Evolutionary conservation across 2,888 invertebrate genomes (phyloP).

Genomic region (Poecilobothrus nobilitatus): DNA sequence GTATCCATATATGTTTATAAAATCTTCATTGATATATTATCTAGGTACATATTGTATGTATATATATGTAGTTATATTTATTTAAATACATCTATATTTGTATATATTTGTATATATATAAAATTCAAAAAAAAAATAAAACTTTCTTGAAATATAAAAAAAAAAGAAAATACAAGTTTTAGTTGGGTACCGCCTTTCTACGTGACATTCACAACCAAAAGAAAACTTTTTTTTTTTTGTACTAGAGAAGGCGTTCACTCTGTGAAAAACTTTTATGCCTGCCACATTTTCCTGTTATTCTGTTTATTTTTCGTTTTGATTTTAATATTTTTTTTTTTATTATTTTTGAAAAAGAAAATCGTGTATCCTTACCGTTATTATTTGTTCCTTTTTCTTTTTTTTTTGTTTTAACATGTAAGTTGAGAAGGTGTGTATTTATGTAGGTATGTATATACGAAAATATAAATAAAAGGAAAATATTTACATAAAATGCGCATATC

Average conservation of each 20-base stretch:
- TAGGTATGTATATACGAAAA: not conserved
- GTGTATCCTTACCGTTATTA: too few relatives aligned
- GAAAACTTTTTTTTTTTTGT: not conserved
- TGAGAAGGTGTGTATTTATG: not conserved
- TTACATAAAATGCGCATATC: too few relatives aligned
- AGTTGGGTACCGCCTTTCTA: slow-evolving; percentile 10
- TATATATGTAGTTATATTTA: not conserved
- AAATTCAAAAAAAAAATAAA: too few relatives aligned
- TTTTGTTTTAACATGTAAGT: not conserved
- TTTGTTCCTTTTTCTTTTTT: not conserved
- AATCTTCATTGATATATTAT: too few relatives aligned
- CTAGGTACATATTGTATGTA: not conserved
- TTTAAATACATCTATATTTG: too few relatives aligned
- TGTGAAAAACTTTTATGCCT: slow-evolving; percentile 8
- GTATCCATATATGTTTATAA: too few relatives aligned
- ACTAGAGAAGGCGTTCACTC: not conserved
- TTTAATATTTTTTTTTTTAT: too few relatives aligned
- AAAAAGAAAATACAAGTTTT: not conserved
- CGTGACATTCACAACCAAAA: slow-evolving; percentile 1
- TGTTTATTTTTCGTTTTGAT: too few relatives aligned
- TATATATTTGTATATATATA: too few relatives aligned
- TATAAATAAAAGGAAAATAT: too few relatives aligned
- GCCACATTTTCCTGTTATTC: slow-evolving; percentile 1
- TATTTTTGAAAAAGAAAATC: too few relatives aligned
- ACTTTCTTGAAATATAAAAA: too few relatives aligned